These are phyloP conservation scores for Tricholaema leucomelas DNA, from an alignment of 2,113 vertebrate species.

Conservation along the genomic window DNA sequence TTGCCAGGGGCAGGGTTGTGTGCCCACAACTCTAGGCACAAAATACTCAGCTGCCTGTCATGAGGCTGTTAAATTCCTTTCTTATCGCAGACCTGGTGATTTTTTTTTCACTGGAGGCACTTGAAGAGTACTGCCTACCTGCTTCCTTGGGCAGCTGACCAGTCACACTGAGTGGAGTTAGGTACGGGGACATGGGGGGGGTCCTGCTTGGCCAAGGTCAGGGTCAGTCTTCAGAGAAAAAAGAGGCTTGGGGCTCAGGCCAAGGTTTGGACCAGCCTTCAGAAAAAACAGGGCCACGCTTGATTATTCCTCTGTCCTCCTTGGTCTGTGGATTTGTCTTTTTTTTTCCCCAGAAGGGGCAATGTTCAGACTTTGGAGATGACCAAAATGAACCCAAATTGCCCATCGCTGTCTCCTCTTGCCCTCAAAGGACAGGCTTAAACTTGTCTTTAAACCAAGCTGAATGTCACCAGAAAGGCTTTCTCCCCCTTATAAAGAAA, in stretches of 20 bases:
- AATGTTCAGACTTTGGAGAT: background rate
- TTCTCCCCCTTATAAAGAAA: background rate
- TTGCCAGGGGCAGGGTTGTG: background rate
- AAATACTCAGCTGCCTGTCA: background rate
- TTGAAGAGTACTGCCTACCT: background rate
- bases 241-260: background rate
- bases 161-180: background rate
- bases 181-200: too few relatives aligned
- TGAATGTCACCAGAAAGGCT: background rate
- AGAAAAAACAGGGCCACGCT: background rate
- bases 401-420: background rate
- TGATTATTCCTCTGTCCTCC: background rate
- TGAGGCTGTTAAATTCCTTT: background rate
- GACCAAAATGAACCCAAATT: background rate
- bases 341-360: background rate
- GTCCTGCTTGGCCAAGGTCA: background rate
- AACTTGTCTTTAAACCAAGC: background rate
- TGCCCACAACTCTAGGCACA: background rate
- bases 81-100: rapidly evolving
- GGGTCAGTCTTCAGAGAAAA: background rate
- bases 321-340: background rate
- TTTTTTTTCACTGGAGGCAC: background rate
- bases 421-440: background rate
- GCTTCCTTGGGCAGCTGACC: background rate
- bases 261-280: background rate